A percentile compares a stretch with the other conserved stretches of the same genome.
Evolutionary conservation across 1,140 invertebrate genomes (phyloP).

Genomic region (Phymorhynchus buccinoides): DNA sequence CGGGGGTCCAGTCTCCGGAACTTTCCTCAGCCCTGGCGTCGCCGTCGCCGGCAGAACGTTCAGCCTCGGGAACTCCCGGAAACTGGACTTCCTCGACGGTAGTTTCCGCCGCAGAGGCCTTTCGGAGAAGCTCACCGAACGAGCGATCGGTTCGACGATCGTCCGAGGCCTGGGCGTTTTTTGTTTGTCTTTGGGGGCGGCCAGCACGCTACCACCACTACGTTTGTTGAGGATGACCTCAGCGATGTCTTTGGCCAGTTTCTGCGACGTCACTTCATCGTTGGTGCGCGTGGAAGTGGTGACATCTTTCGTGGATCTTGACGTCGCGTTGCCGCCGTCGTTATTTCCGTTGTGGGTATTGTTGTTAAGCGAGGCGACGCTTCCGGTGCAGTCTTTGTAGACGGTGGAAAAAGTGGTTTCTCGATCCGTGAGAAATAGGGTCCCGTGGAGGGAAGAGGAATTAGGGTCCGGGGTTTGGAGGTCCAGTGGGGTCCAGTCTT

Average conservation of each 20-base stretch:
- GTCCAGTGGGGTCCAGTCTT: neutral
- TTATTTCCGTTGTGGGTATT: neutral
- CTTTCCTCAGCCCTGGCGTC: neutral
- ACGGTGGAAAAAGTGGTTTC: neutral
- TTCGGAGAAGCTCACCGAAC: constrained; percentile 11
- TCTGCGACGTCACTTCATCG: neutral
- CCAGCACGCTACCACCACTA: too few relatives aligned
- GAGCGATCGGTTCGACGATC: neutral
- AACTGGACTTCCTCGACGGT: neutral
- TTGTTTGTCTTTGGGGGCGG: neutral
- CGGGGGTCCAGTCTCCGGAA: neutral
- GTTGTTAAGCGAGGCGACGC: neutral
- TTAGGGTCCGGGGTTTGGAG: neutral
- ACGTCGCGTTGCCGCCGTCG: too few relatives aligned
- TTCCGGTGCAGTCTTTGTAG: neutral
- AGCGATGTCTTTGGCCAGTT: neutral
- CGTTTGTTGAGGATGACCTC: neutral
- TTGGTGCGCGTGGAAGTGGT: neutral
- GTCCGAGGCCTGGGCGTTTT: neutral
- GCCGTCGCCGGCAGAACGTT: neutral
- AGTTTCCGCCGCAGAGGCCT: neutral
- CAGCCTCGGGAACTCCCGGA: neutral
- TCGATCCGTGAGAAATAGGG: neutral
- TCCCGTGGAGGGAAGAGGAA: neutral
- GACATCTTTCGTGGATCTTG: neutral